Percentiles rank a stretch among this genome's conserved stretches.
Conservation (phyloP, 2,797 vertebrate genomes). For the Hozukius guyotensis region DNA sequence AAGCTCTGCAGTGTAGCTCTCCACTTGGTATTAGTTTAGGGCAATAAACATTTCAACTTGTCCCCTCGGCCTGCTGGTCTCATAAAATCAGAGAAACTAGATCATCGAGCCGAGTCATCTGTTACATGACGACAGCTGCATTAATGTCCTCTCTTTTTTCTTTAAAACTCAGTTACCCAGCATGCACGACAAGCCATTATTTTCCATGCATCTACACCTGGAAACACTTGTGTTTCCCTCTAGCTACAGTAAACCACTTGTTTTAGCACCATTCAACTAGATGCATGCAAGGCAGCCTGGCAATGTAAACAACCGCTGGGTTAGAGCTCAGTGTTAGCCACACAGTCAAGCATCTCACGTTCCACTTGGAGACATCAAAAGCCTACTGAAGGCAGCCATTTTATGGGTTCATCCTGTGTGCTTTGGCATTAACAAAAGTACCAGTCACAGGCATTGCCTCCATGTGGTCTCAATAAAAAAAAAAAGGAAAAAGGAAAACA, state of each 20-base stretch:
- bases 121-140: background rate
- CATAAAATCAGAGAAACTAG: conserved; percentile 4
- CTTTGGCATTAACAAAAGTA: conserved; percentile 70
- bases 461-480: conserved; percentile 72
- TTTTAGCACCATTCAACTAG: conserved; percentile 64
- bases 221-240: conserved; percentile 46
- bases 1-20: background rate
- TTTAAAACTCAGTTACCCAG: conserved; percentile 54
- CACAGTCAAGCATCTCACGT: conserved; percentile 72
- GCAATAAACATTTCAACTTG: background rate
- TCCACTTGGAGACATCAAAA: conserved; percentile 73
- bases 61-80: background rate
- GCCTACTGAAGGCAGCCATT: conserved; percentile 62
- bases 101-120: background rate
- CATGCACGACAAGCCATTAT: conserved; percentile 74
- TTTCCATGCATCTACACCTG: conserved; percentile 72
- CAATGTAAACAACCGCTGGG: conserved; percentile 61
- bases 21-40: background rate
- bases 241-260: conserved; percentile 46
- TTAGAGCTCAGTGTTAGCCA: conserved; percentile 71
- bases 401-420: conserved; percentile 72
- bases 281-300: conserved; percentile 71
- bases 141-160: background rate
- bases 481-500: conserved; percentile 46
- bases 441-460: conserved; percentile 59